Base-by-base conservation (phyloP, 2,888 invertebrate genomes). In the Smittia sp. region DNA sequence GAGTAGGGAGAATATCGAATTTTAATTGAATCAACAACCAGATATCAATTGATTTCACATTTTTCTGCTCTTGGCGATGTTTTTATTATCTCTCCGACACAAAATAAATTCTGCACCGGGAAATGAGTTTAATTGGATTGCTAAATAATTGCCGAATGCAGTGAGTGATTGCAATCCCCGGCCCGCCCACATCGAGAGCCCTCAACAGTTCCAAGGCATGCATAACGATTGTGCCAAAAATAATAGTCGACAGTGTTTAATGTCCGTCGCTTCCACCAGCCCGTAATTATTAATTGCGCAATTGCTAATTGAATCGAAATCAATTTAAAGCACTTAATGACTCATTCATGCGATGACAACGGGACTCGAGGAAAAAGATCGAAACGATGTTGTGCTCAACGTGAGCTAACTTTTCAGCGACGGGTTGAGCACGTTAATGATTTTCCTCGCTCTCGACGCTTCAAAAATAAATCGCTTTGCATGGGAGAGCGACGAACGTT, bases 21-120 rank as follows among this genome's bases (percentile, higher is more conserved):
- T 62, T 72, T 72, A 72, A 72, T 72, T 72, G 72, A 72, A 72
- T 72, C 72, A 72, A 58, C 72, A 39, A 72, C 54, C 52, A 72
- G 72, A 72, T 72, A 72, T 72, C 72, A 72, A 72, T 72, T 72
- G 72, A 72, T 72, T 72, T 72, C 72, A 72, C 72, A 62, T 63
- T 63, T 63, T 63, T 24, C 27, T 63, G 63, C 27, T 63, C 27
- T 27, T 63, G 25, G 25, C 63, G 25, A 27, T 63, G 25, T 24
- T 63, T 63, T 63, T 63, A 27, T 63, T 63, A 63, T 63, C 63
- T n/a, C n/a, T 24, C 63, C 27, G 13, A 22, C 63, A 63, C 27
- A n/a, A 58, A 58, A 63, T 27, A 58, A 58, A 58, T 58, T 58
- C 9, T 58, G 7, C 58, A 58, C 18, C 3, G 58, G 22, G 22